These are phyloP conservation scores for Neostethus bicornis DNA, from an alignment of 2,797 vertebrate species.

Conservation along the genomic window DNA sequence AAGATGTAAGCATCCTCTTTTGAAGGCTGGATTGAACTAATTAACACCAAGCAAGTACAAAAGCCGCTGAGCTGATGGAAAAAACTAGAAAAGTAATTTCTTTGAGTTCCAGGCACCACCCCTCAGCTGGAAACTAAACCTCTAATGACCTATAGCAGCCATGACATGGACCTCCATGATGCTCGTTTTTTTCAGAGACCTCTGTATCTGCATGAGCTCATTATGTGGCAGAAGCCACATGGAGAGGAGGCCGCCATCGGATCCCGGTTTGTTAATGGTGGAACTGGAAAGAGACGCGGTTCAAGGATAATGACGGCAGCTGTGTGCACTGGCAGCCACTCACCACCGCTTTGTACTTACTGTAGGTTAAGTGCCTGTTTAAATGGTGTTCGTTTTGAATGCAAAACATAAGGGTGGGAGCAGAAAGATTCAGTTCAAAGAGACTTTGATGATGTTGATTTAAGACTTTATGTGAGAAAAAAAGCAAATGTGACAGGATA, in stretches of 20 bases:
- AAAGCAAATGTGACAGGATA: slow-evolving; percentile 22
- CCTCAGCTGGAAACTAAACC: slow-evolving; percentile 16
- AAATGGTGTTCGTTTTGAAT: slow-evolving; percentile 30
- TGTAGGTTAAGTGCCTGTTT: slow-evolving; percentile 55
- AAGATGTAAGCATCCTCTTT: slow-evolving; percentile 4
- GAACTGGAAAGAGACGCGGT: slow-evolving; percentile 37
- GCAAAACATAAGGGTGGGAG: slow-evolving; percentile 26
- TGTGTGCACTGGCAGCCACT: slow-evolving; percentile 29
- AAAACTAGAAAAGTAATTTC: slow-evolving; percentile 43
- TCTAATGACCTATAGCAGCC: slow-evolving; percentile 36
- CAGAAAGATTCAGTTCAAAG: slow-evolving; percentile 15
- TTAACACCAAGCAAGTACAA: slow-evolving; percentile 29
- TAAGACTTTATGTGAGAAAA: slow-evolving; percentile 9
- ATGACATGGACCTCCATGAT: slow-evolving; percentile 9
- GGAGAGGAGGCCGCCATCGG: not conserved
- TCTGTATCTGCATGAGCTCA: slow-evolving; percentile 6
- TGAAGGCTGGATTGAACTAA: slow-evolving; percentile 38
- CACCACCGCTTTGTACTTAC: slow-evolving; percentile 26
- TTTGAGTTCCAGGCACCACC: slow-evolving; percentile 21
- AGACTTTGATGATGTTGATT: slow-evolving; percentile 26
- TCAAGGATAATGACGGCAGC: slow-evolving; percentile 53
- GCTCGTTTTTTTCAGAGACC: slow-evolving; percentile 10
- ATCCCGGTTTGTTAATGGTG: slow-evolving; percentile 24
- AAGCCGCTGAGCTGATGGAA: slow-evolving; percentile 31
- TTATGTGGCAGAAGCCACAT: slow-evolving; percentile 1